Evolutionary conservation across 2,888 invertebrate genomes (phyloP), one percentile per base, ranked within the genome.

Genomic region (Nycteola revayana): DNA sequence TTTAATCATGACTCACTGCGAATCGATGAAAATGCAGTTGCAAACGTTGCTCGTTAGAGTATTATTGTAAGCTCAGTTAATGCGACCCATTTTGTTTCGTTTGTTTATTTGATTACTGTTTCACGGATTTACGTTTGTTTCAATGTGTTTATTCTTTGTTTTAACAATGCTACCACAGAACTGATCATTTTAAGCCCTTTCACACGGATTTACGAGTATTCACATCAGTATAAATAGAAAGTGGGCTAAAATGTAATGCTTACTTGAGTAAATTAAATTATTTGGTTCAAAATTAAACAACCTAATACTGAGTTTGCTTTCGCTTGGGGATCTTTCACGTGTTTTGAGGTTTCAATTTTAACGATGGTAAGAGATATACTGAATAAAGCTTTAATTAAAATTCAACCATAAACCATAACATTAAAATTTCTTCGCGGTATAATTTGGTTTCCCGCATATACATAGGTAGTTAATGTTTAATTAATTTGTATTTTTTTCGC

Each of bases 1-100:
- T 70, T 66, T 66, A 59, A 66, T 66, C 54, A 56, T 45, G 62
- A 60, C 46, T 68, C 60, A 61, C 59, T 60, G 41, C 47, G 26
- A 52, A 47, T 45, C 32, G 44, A 45, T 43, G 53, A 58, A 60
- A 56, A 54, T 53, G 54, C 51, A 59, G 56, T 45, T 60, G 58
- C 58, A 47, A 56, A 59, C 60, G 49, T 33, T 58, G 60, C 61
- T 71, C 61, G 52, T 68, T 64, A 62, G 49, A 51, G 50, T 42
- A 46, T 64, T 63, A 66, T 66, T 73, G 62, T 65, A 56, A 52
- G 60, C 44, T 38, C 50, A 37, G 42, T 56, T 55, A 52, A 60
- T 52, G 47, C 41, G 34, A 36, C 28, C 43, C 42, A 49, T 51
- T 51, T 40, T 45, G 52, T 52, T 59, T 55, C 39, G 47, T 60